Evolutionary conservation across 2,113 vertebrate genomes (phyloP), one percentile per base, ranked within the genome.

Genomic region (Hoplias malabaricus): DNA sequence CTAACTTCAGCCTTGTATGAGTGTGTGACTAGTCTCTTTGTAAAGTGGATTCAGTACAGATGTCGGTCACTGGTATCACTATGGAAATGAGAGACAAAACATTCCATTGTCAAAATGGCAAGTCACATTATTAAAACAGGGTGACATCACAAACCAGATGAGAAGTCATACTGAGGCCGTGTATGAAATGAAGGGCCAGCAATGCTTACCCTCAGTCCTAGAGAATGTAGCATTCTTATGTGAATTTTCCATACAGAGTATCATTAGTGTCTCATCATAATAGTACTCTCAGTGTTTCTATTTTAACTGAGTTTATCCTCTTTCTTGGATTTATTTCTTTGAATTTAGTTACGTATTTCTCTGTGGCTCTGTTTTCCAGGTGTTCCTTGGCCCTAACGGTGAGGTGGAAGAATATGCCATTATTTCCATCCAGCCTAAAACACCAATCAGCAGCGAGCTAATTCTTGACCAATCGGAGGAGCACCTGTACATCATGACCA

Each of bases 401-500:
- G 91, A 95, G 67, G 92, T 94, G 27, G 91, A 90, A 33, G 85
- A 93, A 12, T 99, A 98, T 0, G 73, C 93, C 7, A 92, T 92
- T 0, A 79, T 94, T 61, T 82, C 82, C 71, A 91, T 98, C 80
- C 95, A 98, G 80, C 83, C 82, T 23, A 96, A 95, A 5, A 82
- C 92, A 13, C 78, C 91, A 0, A 95, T 99, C 84, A 96, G 90
- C 71, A 91, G 93, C 40, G 98, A 99, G 84, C 94, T 99, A 29
- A 86, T 93, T 23, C 96, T 99, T 23, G 98, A 99, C 87, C 91
- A 93, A 83, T 53, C 78, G 0, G 94, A 95, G 57, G 91, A 96
- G 74, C 89, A 99, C 74, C 93, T 99, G 34, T 99, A 96, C 70
- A 93, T 98, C 85, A 95, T 98, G 95, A 98, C 96, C 23, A 92